These are phyloP conservation scores for Strigamia transsilvanica DNA, from an alignment of 2,888 invertebrate species.

Conservation along the genomic window DNA sequence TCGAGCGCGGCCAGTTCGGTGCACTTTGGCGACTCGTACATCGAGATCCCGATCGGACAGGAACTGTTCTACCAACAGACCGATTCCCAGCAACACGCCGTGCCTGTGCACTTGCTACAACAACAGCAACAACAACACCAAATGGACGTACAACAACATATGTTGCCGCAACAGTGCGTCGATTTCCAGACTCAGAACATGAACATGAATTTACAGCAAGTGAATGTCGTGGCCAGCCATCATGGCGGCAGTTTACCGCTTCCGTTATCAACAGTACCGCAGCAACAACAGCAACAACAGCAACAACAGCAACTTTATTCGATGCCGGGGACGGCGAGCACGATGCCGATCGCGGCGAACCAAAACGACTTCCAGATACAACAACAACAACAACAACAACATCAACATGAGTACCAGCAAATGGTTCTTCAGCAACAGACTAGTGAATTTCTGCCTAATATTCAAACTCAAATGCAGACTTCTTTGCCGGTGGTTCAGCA, in stretches of 20 bases:
- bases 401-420: constrained; percentile 60
- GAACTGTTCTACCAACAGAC: constrained; percentile 62
- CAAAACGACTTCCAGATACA: constrained; percentile 48
- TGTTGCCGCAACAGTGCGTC: neutral
- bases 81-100: constrained; percentile 67
- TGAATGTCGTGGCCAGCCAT: neutral
- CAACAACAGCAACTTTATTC: constrained; percentile 64
- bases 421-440: constrained; percentile 8
- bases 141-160: neutral
- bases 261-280: neutral
- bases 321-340: constrained; percentile 5
- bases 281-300: constrained; percentile 63
- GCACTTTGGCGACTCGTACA: constrained; percentile 60
- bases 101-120: constrained; percentile 31
- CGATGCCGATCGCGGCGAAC: constrained; percentile 3
- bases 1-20: constrained; percentile 63
- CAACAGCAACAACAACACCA: constrained; percentile 51
- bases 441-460: neutral
- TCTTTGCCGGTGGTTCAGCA: neutral
- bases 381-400: neutral
- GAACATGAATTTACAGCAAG: neutral
- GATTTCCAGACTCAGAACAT: constrained; percentile 13
- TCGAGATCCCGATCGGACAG: constrained; percentile 52
- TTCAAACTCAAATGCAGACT: neutral
- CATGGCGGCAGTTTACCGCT: constrained; percentile 52